A percentile compares a stretch with the other conserved stretches of the same genome.
Evolutionary conservation across 2,888 invertebrate species (phyloP).

Genomic region (Villa cingulata): DNA sequence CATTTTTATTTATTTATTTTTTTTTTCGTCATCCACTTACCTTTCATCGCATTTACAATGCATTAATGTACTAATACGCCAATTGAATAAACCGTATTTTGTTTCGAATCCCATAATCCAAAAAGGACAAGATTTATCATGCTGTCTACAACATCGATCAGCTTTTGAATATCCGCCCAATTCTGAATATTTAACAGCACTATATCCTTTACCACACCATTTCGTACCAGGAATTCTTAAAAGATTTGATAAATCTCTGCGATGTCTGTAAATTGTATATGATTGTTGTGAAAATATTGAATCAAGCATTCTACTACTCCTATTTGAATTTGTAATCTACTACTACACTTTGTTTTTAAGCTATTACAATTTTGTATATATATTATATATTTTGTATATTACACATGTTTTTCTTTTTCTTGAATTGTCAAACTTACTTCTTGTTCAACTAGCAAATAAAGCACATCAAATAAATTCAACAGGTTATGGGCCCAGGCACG

Average conservation of each 20-base stretch:
- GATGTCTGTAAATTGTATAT: constrained; percentile 26
- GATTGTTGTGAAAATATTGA: too few species aligned
- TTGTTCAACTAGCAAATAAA: background rate
- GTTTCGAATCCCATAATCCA: constrained; percentile 67
- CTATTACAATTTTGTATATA: background rate
- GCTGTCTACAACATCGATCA: constrained; percentile 69
- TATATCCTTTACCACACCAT: constrained; percentile 78
- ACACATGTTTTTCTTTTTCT: background rate
- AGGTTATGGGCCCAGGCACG: too few species aligned
- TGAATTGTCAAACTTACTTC: background rate
- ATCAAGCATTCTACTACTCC: too few species aligned
- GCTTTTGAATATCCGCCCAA: constrained; percentile 65
- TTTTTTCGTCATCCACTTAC: constrained; percentile 42
- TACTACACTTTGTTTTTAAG: too few species aligned
- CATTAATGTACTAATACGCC: constrained; percentile 72
- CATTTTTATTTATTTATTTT: too few species aligned
- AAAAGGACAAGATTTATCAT: constrained; percentile 65
- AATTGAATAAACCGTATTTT: constrained; percentile 71
- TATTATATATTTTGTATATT: constrained; percentile 5
- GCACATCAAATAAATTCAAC: too few species aligned
- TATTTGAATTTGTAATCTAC: too few species aligned
- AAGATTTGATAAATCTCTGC: constrained; percentile 44
- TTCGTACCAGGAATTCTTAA: constrained; percentile 73
- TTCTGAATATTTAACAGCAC: constrained; percentile 60
- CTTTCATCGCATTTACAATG: constrained; percentile 82